A percentile compares a stretch with the other conserved stretches of the same genome.
Evolutionary conservation across 53 echinoderm and acorn worm genomes (phyloP).

Genomic region (Paelopatides confundens): DNA sequence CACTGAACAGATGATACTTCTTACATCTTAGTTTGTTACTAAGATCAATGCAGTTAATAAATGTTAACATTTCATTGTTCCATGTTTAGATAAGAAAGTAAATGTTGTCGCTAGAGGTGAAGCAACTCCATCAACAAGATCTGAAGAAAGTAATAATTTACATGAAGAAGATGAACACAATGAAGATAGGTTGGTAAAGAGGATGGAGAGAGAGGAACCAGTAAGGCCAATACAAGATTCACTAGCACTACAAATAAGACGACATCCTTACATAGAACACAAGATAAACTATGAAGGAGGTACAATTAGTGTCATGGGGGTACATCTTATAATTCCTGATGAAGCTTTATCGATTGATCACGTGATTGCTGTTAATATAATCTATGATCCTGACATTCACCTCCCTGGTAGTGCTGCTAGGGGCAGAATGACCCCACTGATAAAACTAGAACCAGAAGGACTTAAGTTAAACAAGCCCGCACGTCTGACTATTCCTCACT

Average conservation of each 20-base stretch:
- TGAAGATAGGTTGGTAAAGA: not conserved
- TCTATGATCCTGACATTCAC: not conserved
- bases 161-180: not conserved
- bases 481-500: not conserved
- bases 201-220: not conserved
- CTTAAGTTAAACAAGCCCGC: not conserved
- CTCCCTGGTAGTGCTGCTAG: not conserved
- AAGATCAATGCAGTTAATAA: no score
- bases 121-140: not conserved
- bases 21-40: no score
- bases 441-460: not conserved
- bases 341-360: not conserved
- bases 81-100: not conserved
- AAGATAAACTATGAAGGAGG: not conserved
- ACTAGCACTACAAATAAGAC: not conserved
- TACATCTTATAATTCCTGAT: not conserved
- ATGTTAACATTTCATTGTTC: no score
- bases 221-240: not conserved
- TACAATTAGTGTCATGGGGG: not conserved
- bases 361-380: not conserved
- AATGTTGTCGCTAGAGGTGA: not conserved
- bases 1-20: no score
- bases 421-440: constrained; percentile 1
- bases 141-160: not conserved
- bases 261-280: constrained; percentile 1